Evolutionary conservation across 2,888 invertebrate species (phyloP), one percentile per base, ranked within the genome.

Genomic region (Himalopsyche tibetana): DNA sequence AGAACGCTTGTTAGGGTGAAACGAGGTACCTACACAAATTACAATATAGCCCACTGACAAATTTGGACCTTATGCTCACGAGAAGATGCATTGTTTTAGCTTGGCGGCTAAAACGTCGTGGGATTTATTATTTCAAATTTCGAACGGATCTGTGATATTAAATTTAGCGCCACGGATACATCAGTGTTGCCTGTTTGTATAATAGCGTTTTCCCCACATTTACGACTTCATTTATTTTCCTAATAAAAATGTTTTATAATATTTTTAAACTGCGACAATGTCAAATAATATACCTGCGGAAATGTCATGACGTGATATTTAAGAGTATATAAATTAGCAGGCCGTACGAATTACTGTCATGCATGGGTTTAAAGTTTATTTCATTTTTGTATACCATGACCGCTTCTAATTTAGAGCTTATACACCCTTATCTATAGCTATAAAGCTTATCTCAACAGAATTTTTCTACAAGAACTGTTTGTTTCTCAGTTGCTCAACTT

Each of bases 1-100:
- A 82, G 19, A 51, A 40, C 69, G 82, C 40, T 45, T 40, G 74
- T 55, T 74, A 74, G 82, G 85, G 82, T 74, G 74, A 38, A 12
- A 12, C 38, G 38, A 74, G 15, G 38, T 2, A 38, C 74, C 38
- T 74, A 74, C 74, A 38, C 28, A 28, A 28, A 28, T 74, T 74
- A 38, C 74, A 74, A 36, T 38, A 74, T 74, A 74, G 38, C 74
- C 36, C 69, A 74, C 19, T 74, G 74, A 74, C 74, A 74, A 74
- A 74, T 36, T 74, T 74, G 38, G 38, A 36, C 74, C 36, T 74
- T 74, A 74, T 36, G 74, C 36, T 83, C n/a, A 82, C 83, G 74
- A 6, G 69, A 74, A 83, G 11, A 15, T 80, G 40, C 17, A 74
- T 36, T 74, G 12, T 74, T 74, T 74, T 74, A 28, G 28, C 74